A percentile compares a stretch with the other conserved stretches of the same genome.
These are phyloP conservation scores for Glossophaga mutica DNA, from an alignment of 2,797 vertebrate genomes.

Conservation along the genomic window DNA sequence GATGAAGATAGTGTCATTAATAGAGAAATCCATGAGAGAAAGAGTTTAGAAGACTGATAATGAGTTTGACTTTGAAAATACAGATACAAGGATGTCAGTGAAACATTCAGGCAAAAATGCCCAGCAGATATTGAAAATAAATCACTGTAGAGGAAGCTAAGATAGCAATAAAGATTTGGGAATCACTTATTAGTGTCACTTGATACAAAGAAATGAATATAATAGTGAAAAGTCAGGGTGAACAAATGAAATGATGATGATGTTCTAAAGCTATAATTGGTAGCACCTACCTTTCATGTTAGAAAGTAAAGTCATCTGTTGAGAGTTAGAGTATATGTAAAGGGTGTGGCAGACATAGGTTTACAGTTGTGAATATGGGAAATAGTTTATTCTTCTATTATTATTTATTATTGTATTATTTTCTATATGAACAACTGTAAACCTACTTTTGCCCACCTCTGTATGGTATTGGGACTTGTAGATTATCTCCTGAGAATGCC, in stretches of 20 bases:
- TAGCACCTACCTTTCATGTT: neutral
- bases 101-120: neutral
- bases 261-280: neutral
- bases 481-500: neutral
- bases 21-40: neutral
- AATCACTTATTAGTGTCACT: neutral
- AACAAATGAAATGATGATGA: neutral
- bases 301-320: neutral
- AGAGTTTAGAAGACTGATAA: neutral
- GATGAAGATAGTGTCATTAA: neutral
- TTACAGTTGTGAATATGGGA: neutral
- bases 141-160: neutral
- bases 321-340: neutral
- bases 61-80: neutral
- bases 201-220: neutral
- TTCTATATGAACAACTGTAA: neutral
- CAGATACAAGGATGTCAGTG: neutral
- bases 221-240: neutral
- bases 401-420: neutral
- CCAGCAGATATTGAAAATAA: neutral
- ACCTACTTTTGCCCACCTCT: neutral
- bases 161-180: neutral
- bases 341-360: neutral
- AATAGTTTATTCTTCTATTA: neutral
- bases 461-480: neutral